Evolutionary conservation across 2,888 invertebrate genomes (phyloP), one percentile per base, ranked within the genome.

Genomic region (Tenthredo livida): DNA sequence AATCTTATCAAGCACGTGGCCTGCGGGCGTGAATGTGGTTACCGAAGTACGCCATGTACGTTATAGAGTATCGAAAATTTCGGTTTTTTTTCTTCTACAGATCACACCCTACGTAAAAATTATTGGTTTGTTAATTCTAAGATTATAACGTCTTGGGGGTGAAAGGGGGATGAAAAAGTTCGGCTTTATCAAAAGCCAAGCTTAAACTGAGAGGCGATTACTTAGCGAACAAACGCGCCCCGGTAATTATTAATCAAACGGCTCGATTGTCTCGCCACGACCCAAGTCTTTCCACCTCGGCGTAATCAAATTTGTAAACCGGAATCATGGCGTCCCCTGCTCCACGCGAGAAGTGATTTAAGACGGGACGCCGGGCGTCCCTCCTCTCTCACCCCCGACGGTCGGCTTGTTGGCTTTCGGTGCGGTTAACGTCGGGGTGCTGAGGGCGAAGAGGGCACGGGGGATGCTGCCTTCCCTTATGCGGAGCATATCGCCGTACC

Each of bases 381-480:
- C 86, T 82, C 85, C 77, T 58, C 58, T 50, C 73, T 70, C 54
- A 58, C 67, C 29, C 82, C 61, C 84, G 83, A 85, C 85, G 84
- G 85, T 78, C 73, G 85, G 85, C 85, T 78, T 85, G 80, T 85
- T 86, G 86, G 86, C 83, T 86, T 83, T 84, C 84, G 87, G 84
- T 87, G 86, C 77, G 85, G 87, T 86, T 87, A 83, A 67, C 83
- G 83, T 43, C 65, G 67, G 80, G 67, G 67, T 83, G 83, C 21
- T 47, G 17, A 67, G 67, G 80, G 25, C n/a, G 87, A 87, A 87
- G 88, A 87, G 88, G 88, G 87, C 84, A 87, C 88, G 88, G 87
- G 91, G 90, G 90, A 91, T 91, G 91, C 90, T 91, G 90, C 89
- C 89, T 89, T 91, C 90, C 90, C 90, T 89, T 88, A 90, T 89